These are phyloP conservation scores for Urocyon cinereoargenteus DNA, from an alignment of 2,797 vertebrate genomes.

Conservation along the genomic window DNA sequence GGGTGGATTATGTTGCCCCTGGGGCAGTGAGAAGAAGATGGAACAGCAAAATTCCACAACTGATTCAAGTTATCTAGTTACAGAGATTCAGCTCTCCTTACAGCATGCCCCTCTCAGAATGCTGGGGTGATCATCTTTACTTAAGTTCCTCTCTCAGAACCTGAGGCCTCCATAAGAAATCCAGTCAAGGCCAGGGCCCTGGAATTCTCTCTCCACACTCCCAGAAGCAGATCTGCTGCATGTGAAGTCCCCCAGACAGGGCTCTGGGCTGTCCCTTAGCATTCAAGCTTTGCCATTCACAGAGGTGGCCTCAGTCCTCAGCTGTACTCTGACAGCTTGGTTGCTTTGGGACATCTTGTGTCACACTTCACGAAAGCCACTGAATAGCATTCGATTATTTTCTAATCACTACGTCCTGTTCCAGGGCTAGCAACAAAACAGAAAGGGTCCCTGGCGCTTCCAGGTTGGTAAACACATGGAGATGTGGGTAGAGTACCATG, in stretches of 20 bases:
- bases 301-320: not conserved
- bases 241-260: not conserved
- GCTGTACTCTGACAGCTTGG: not conserved
- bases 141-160: not conserved
- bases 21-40: not conserved
- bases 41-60: not conserved
- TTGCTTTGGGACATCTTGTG: not conserved
- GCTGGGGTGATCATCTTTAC: not conserved
- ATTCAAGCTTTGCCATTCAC: not conserved
- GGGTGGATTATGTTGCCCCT: not conserved
- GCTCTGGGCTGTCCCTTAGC: not conserved
- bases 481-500: not conserved
- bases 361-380: not conserved
- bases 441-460: not conserved
- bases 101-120: not conserved
- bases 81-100: slow-evolving; percentile 2
- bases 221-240: not conserved
- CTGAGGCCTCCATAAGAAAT: not conserved
- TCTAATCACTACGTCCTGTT: not conserved
- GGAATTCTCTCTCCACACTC: not conserved
- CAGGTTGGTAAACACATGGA: not conserved
- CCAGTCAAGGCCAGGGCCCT: not conserved
- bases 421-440: not conserved
- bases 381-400: not conserved
- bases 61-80: not conserved